Evolutionary conservation across 92 coral and sea anemone species (phyloP).

Genomic region (Muricea muricata): DNA sequence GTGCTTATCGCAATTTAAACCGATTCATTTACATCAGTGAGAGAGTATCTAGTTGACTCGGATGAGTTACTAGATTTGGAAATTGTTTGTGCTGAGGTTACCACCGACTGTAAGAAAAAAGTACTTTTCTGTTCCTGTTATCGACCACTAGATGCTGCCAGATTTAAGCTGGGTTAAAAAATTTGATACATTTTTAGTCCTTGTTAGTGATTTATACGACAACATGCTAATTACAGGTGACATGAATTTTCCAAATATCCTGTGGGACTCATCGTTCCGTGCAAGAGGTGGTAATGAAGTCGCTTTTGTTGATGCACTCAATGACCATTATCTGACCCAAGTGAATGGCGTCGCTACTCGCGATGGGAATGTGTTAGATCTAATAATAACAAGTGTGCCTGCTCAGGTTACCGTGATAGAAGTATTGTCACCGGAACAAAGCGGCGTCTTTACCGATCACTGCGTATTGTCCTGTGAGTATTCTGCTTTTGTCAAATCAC

Average conservation of each 20-base stretch:
- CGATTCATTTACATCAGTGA: constrained; percentile 28
- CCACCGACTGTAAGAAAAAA: constrained; percentile 43
- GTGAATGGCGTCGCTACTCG: constrained; percentile 55
- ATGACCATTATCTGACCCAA: constrained; percentile 56
- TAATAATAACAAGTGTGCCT: constrained; percentile 62
- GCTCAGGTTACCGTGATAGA: constrained; percentile 42
- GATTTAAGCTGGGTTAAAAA: constrained; percentile 41
- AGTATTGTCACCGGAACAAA: constrained; percentile 50
- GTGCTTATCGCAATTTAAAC: constrained; percentile 6
- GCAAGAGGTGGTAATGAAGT: constrained; percentile 45
- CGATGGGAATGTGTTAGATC: constrained; percentile 52
- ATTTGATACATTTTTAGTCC: constrained; percentile 39
- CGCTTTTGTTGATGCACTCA: constrained; percentile 52
- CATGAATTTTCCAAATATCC: constrained; percentile 44
- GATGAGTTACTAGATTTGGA: constrained; percentile 2
- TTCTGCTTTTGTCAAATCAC: constrained; percentile 18
- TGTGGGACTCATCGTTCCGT: constrained; percentile 38
- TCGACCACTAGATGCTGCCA: constrained; percentile 45
- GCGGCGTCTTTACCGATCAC: constrained; percentile 68
- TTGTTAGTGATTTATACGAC: constrained; percentile 39
- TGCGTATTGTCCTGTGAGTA: constrained; percentile 29
- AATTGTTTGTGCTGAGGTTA: constrained; percentile 37
- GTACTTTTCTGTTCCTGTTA: constrained; percentile 31
- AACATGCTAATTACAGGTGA: constrained; percentile 48
- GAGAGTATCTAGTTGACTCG: constrained; percentile 24